A percentile compares a stretch with the other conserved stretches of the same genome.
Conservation (phyloP, 2,888 invertebrate species). For the Hydriomena furcata region DNA sequence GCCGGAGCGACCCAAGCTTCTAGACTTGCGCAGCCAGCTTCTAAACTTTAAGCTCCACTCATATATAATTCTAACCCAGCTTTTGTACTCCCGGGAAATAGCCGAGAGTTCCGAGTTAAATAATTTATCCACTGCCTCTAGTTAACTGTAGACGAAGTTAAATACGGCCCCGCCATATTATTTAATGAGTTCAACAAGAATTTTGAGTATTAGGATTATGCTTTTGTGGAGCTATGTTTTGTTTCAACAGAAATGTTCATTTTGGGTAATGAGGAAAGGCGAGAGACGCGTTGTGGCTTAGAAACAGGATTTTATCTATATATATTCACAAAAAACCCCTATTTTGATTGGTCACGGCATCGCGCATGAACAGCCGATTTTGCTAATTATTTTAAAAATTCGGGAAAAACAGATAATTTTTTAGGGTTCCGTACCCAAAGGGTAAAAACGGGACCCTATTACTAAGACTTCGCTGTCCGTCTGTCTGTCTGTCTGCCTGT, state of each 20-base stretch:
- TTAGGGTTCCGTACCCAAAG: too few relatives aligned
- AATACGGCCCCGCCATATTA: constrained; percentile 52
- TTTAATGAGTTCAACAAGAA: constrained; percentile 39
- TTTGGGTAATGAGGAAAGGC: background rate
- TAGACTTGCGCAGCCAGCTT: constrained; percentile 80
- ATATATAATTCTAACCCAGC: constrained; percentile 82
- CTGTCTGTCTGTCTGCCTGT: too few relatives aligned
- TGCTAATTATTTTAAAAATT: too few relatives aligned
- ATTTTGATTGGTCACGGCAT: too few relatives aligned
- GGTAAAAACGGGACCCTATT: too few relatives aligned
- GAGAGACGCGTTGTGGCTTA: too few relatives aligned
- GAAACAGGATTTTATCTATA: background rate
- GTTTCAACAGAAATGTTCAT: constrained; percentile 6
- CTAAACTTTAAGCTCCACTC: constrained; percentile 82
- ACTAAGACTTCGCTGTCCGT: too few relatives aligned
- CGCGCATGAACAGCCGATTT: too few relatives aligned
- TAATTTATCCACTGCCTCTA: constrained; percentile 66
- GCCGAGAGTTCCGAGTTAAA: constrained; percentile 74
- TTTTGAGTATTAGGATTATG: constrained; percentile 16
- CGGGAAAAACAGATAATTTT: too few relatives aligned
- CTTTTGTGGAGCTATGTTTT: constrained; percentile 15
- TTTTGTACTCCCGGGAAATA: constrained; percentile 80
- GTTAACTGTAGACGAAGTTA: constrained; percentile 61
- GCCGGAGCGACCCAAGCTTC: constrained; percentile 68
- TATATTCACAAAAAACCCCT: too few relatives aligned